Evolutionary conservation across 2,888 invertebrate genomes (phyloP), one percentile per base, ranked within the genome.

Genomic region (Eristalis tenax): DNA sequence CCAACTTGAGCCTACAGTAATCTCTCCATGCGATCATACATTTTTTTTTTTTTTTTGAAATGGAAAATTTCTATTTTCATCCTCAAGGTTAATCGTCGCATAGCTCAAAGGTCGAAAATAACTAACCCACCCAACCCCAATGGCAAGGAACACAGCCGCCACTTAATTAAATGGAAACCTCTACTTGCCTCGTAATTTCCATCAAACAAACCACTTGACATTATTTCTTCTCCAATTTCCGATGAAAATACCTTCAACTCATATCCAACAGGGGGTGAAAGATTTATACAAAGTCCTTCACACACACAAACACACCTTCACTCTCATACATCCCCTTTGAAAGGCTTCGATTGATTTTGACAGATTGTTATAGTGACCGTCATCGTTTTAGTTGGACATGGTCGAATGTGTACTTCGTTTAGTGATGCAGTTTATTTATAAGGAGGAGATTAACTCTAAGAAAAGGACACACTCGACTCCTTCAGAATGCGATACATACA

Each of bases 151-250:
- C 43, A 57, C 18, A 43, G 28, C 56, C 35, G 38, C 15, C 43
- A 71, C 64, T 77, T 81, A 77, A 85, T 81, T 77, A 85, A 81
- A 70, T 66, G 64, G 32, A 22, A 68, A 78, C 71, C 57, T 32
- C 32, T 76, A 50, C 35, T 76, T 71, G 61, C 50, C 22, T 63
- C 15, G 64, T 64, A 57, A 81, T 64, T 75, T 65, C 74, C 65
- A 70, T 78, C 81, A 75, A 68, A 74, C 69, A 82, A 82, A 71
- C 69, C 86, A 86, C 75, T 86, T 83, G 82, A 86, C 82, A 86
- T 86, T 65, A 79, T 83, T 82, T 43, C 43, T 65, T 83, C 66
- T 75, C 64, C 66, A 79, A 82, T 82, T 82, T 75, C 82, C 69
- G 35, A 78, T 74, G 74, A 59, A 66, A 80, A 73, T 76, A 84